Conservation (phyloP, 2,888 invertebrate species). For the Leptogaster cylindrica region DNA sequence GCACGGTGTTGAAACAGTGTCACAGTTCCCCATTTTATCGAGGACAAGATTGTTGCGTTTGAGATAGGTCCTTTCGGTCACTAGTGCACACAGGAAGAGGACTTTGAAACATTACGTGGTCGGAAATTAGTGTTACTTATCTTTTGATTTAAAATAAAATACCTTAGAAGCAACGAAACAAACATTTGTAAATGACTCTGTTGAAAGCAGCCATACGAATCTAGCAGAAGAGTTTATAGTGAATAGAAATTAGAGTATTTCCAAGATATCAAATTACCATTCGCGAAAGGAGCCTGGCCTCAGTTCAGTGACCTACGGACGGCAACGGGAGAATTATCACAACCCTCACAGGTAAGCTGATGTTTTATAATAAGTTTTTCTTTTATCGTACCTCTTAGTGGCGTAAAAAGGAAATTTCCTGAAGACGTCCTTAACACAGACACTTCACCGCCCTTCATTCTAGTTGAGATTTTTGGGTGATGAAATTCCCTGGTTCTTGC, state of each 20-base stretch:
- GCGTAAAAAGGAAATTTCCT: slow-evolving; percentile 18
- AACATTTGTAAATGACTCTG: background rate
- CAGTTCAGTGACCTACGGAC: background rate
- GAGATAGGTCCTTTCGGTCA: background rate
- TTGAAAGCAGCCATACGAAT: background rate
- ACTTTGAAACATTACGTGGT: too few species aligned
- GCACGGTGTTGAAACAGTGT: too few species aligned
- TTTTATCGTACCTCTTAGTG: slow-evolving; percentile 13
- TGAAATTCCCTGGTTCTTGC: background rate
- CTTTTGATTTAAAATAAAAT: too few species aligned
- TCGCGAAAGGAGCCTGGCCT: too few species aligned
- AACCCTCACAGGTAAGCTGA: background rate
- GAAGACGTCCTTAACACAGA: slow-evolving; percentile 7
- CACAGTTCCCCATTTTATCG: too few species aligned
- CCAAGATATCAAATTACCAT: background rate
- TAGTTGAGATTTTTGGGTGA: background rate
- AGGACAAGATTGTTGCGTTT: slow-evolving; percentile 27
- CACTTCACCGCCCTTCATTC: background rate
- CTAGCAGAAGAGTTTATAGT: slow-evolving; percentile 24
- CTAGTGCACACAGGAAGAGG: slow-evolving; percentile 9
- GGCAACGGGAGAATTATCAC: background rate
- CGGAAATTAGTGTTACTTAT: too few species aligned
- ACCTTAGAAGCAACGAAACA: background rate
- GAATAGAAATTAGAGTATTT: slow-evolving; percentile 5
- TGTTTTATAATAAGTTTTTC: slow-evolving; percentile 9